phyloP scores from a whole-genome alignment of 2,797 vertebrate species.

The Aratinga solstitialis region DNA sequence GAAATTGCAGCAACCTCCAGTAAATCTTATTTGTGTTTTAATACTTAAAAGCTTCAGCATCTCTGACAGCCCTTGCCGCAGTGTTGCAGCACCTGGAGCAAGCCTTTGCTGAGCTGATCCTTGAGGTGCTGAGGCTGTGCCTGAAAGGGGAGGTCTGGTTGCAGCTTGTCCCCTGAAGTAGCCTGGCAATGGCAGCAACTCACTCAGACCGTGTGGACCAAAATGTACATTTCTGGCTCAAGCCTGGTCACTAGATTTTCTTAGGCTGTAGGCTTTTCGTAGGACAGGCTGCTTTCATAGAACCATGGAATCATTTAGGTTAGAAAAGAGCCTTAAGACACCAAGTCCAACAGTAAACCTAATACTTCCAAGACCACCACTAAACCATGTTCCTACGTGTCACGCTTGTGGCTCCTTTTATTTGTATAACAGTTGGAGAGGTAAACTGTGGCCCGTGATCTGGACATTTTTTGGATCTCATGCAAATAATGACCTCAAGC shows the following conservation, averaged over 20 bases:
- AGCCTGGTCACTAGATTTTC: rapidly evolving
- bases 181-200: background rate
- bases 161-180: background rate
- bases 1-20: background rate
- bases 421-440: background rate
- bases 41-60: background rate
- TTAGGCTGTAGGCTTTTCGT: background rate
- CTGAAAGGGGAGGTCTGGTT: background rate
- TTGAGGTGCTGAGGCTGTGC: rapidly evolving
- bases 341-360: background rate
- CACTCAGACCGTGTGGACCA: background rate
- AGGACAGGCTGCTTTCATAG: background rate
- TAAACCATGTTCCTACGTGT: background rate
- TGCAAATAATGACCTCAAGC: background rate
- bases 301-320: background rate
- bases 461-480: background rate
- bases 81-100: background rate
- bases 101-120: background rate
- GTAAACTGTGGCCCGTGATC: rapidly evolving
- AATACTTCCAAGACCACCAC: background rate
- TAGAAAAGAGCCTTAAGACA: background rate
- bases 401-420: background rate
- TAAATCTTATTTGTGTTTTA: slow-evolving; percentile 1
- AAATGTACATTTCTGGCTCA: background rate
- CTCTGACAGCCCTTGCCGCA: background rate